phyloP scores from a whole-genome alignment of 1,140 invertebrate genomes.

The Trigoniulus corallinus region DNA sequence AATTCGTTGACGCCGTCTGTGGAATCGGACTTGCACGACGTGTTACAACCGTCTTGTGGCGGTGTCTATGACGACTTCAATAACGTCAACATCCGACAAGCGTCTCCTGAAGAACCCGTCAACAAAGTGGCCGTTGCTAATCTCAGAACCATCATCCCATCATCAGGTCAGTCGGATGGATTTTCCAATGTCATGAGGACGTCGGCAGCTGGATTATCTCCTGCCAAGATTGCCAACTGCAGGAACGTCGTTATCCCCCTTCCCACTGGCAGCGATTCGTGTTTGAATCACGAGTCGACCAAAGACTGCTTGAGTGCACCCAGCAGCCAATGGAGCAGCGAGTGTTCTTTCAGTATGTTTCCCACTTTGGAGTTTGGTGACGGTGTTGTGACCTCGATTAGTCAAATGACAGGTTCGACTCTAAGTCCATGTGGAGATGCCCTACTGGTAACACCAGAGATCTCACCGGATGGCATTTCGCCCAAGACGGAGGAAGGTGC shows the following conservation, averaged over 20 bases:
- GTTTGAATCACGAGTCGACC: neutral
- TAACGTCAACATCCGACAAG: conserved; percentile 14
- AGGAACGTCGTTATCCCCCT: neutral
- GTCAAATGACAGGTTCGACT: neutral
- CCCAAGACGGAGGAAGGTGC: neutral
- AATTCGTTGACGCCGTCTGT: neutral
- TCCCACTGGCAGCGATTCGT: neutral
- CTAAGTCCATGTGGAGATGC: neutral
- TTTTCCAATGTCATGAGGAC: neutral
- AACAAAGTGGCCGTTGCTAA: conserved; percentile 16
- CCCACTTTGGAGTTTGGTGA: neutral
- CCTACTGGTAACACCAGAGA: neutral
- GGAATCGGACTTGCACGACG: no score
- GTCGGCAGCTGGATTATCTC: neutral
- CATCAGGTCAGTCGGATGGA: neutral
- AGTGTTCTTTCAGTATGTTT: neutral
- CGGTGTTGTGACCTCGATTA: neutral
- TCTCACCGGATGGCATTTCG: no score
- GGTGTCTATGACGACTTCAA: neutral
- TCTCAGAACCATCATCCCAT: conserved; percentile 7
- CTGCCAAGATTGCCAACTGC: neutral
- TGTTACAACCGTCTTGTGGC: no score
- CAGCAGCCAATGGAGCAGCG: neutral
- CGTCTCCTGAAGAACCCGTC: conserved; percentile 13
- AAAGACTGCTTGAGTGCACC: neutral